Percentiles rank a stretch among this genome's conserved stretches.
These are phyloP conservation scores for Seira ritae DNA, from an alignment of 2,888 invertebrate species.

Conservation along the genomic window DNA sequence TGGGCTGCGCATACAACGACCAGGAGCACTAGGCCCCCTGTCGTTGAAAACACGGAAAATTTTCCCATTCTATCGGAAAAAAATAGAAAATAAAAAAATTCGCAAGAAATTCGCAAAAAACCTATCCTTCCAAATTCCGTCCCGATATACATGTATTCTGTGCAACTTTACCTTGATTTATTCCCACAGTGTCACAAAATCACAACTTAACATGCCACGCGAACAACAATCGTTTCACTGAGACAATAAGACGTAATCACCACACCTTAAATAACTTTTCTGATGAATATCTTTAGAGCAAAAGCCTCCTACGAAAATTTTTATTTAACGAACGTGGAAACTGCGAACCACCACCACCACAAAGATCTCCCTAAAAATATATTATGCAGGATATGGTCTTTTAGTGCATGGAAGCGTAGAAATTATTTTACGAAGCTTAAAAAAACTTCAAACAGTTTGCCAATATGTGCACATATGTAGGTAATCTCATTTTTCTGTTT, in stretches of 20 bases:
- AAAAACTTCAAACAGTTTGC: background rate
- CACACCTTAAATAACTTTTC: conserved; percentile 60
- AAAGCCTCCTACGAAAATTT: too few relatives aligned
- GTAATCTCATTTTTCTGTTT: background rate
- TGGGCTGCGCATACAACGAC: conserved; percentile 14
- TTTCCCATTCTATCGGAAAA: conserved; percentile 35
- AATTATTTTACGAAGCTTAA: background rate
- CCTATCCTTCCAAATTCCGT: too few relatives aligned
- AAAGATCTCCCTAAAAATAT: too few relatives aligned
- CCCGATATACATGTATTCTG: too few relatives aligned
- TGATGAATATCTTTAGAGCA: background rate
- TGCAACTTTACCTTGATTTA: too few relatives aligned
- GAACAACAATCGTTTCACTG: conserved; percentile 46
- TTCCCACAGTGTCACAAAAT: too few relatives aligned
- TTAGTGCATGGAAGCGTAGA: too few relatives aligned
- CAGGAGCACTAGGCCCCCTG: conserved; percentile 10
- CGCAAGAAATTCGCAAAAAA: too few relatives aligned
- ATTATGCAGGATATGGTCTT: too few relatives aligned
- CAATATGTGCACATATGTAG: background rate
- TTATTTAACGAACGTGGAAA: too few relatives aligned
- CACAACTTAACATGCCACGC: conserved; percentile 28
- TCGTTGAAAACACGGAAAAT: background rate
- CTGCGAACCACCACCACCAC: too few relatives aligned
- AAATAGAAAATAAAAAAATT: too few relatives aligned
- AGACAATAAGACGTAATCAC: conserved; percentile 23